Percentiles rank a stretch among this genome's conserved stretches.
These are phyloP conservation scores for Galaxea fascicularis DNA, from an alignment of 92 coral and sea anemone genomes.

Conservation along the genomic window DNA sequence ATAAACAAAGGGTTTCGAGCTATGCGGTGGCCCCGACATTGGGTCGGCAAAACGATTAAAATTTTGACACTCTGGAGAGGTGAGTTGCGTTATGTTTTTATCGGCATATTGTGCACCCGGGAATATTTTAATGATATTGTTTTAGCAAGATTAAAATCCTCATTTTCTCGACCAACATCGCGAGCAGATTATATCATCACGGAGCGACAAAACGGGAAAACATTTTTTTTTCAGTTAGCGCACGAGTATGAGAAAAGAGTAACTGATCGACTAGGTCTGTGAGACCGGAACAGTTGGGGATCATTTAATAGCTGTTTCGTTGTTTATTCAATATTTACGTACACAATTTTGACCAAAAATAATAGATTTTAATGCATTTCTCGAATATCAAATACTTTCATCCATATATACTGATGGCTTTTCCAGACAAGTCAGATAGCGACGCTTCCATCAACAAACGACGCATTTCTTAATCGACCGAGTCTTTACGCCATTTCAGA, in stretches of 20 bases:
- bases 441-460: constrained; percentile 10
- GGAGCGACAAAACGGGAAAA: neutral
- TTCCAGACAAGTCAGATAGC: constrained; percentile 29
- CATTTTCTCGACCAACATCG: neutral
- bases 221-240: neutral
- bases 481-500: too few species aligned
- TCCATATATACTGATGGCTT: constrained; percentile 3
- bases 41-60: constrained; percentile 7
- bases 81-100: constrained; percentile 29
- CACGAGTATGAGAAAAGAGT: too few species aligned
- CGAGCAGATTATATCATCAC: neutral
- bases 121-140: constrained; percentile 46
- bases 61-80: constrained; percentile 26
- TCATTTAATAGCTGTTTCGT: neutral
- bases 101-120: constrained; percentile 38
- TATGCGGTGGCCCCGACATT: constrained; percentile 12
- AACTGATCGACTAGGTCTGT: too few species aligned
- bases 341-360: constrained; percentile 9
- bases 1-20: neutral
- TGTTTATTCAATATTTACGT: constrained; percentile 23
- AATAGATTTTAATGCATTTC: constrained; percentile 36
- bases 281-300: neutral
- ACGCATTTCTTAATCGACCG: too few species aligned
- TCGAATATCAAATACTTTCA: constrained; percentile 26
- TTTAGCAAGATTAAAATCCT: constrained; percentile 11